These are phyloP conservation scores for Strix aluco DNA, from an alignment of 2,113 vertebrate genomes.

Conservation along the genomic window DNA sequence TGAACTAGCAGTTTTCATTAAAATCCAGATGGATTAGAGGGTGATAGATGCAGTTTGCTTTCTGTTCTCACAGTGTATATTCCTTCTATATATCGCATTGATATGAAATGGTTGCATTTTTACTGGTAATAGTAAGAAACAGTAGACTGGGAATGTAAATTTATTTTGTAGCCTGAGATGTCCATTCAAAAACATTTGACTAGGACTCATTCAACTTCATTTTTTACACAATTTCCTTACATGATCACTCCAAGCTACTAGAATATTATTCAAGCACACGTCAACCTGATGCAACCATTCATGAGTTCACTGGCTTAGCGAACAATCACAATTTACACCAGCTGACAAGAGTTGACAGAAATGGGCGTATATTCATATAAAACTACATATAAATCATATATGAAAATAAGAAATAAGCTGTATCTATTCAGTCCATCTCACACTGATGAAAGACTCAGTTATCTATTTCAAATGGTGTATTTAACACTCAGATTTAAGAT, in stretches of 20 bases:
- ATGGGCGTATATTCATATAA: not conserved
- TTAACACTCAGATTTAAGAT: not conserved
- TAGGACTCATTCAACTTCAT: not conserved
- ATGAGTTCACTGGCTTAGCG: not conserved
- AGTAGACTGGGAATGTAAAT: not conserved
- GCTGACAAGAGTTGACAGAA: not conserved
- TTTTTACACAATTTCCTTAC: not conserved
- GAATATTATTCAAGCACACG: not conserved
- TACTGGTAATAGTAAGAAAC: not conserved
- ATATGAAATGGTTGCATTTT: not conserved
- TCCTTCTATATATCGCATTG: not conserved
- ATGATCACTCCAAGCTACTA: not conserved
- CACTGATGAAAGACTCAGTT: not conserved
- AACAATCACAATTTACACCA: not conserved
- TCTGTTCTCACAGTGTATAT: not conserved
- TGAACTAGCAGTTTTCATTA: not conserved
- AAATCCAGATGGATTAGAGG: not conserved
- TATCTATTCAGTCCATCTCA: not conserved
- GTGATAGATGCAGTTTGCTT: not conserved
- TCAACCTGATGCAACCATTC: not conserved
- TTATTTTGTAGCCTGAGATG: not conserved
- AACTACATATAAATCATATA: not conserved
- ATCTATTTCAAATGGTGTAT: not conserved
- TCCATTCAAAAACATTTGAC: not conserved
- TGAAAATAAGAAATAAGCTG: not conserved